Percentiles rank a stretch among this genome's conserved stretches.
phyloP scores from a whole-genome alignment of 2,113 vertebrate species.

The Ctenomys sociabilis region DNA sequence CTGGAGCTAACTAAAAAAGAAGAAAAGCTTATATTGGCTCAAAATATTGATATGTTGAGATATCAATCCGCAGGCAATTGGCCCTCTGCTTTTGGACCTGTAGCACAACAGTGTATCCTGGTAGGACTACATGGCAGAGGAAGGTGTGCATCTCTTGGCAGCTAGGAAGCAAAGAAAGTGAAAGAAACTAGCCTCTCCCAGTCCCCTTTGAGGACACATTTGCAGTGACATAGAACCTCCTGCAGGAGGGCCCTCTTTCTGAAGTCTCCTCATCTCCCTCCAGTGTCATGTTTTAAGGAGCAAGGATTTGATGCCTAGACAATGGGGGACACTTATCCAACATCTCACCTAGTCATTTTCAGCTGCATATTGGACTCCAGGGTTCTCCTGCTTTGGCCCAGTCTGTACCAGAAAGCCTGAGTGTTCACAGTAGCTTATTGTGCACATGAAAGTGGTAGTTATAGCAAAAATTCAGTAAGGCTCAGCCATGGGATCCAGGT shows the following conservation, averaged over 20 bases:
- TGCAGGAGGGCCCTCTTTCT: no score
- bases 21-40: not conserved
- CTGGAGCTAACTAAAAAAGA: not conserved
- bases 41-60: not conserved
- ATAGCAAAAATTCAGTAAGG: slow-evolving; percentile 37
- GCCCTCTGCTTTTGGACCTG: not conserved
- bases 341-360: slow-evolving; percentile 53
- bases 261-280: no score
- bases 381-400: slow-evolving; percentile 29
- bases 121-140: not conserved
- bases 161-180: not conserved
- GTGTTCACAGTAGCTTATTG: slow-evolving; percentile 4
- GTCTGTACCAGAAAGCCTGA: slow-evolving; percentile 42
- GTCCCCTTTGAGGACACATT: not conserved
- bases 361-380: slow-evolving; percentile 31
- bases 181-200: not conserved
- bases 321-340: not conserved
- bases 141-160: not conserved
- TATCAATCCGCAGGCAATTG: not conserved
- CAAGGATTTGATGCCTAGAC: not conserved
- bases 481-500: not conserved
- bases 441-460: slow-evolving; percentile 44
- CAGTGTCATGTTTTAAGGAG: not conserved
- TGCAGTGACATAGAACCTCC: rapidly evolving
- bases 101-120: not conserved